Evolutionary conservation across 1,140 invertebrate species (phyloP), one percentile per base, ranked within the genome.

Genomic region (Drosophila mayri): DNA sequence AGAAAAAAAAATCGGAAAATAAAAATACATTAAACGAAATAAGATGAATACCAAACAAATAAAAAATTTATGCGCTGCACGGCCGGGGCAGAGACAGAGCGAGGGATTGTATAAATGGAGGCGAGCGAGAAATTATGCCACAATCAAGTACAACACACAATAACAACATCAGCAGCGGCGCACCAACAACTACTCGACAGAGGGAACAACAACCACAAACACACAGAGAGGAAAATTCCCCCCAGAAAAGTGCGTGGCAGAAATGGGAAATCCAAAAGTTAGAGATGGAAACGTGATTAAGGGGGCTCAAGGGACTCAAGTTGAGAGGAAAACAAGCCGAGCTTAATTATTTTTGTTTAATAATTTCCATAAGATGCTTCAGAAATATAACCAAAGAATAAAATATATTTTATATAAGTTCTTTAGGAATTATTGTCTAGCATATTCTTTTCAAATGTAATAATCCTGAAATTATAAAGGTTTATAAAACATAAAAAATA

Each of bases 1-100:
- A 61, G 61, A 72, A 55, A 67, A 61, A 59, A 66, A 84, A 77
- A 79, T 73, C 64, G 79, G 71, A 88, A 86, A 88, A 87, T 87
- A 88, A 87, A 87, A 87, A 87, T 87, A 87, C 85, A 90, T 88
- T 88, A 84, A 88, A 84, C 84, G 85, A 88, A 88, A 88, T 88
- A 88, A 88, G 84, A 88, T 88, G 84, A 88, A 88, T 84, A 88
- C 84, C 85, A 90, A 88, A 90, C 80, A 90, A 90, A 88, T 90
- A 84, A 88, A 88, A 88, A 80, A 87, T 77, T 70, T 88, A 87
- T 87, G 80, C 76, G 80, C 68, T 88, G 79, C 79, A 77, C 57
- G 67, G 43, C 50, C 52, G 55, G 22, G 30, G 46, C 55, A 25
- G 38, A 43, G 38, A 37, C 11, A 44, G 76, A 59, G 50, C 32